These are phyloP conservation scores for Cygnus atratus DNA, from an alignment of 2,113 vertebrate genomes.

Conservation along the genomic window DNA sequence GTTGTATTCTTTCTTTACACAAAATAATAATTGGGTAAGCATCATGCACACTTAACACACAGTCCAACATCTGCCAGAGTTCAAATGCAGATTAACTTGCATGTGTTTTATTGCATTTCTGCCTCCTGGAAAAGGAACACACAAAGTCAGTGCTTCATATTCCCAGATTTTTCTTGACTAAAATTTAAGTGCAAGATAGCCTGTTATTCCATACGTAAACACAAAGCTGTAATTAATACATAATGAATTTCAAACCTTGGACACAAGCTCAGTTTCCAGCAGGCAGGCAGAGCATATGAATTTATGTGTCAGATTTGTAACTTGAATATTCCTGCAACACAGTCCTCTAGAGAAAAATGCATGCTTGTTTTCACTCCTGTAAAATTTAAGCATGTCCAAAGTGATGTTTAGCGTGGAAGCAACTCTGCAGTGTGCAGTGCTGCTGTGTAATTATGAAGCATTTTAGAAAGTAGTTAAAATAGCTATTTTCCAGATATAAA, in stretches of 20 bases:
- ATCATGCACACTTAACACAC: neutral
- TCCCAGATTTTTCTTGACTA: neutral
- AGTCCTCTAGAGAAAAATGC: neutral
- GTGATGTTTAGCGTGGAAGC: neutral
- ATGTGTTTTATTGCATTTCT: neutral
- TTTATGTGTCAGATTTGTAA: neutral
- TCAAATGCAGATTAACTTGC: neutral
- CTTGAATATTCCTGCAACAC: neutral
- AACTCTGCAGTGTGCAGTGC: neutral
- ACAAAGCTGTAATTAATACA: neutral
- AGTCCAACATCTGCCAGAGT: neutral
- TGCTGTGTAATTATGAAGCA: slow-evolving; percentile 10
- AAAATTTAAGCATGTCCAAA: neutral
- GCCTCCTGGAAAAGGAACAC: neutral
- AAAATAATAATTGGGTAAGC: neutral
- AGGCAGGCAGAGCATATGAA: neutral
- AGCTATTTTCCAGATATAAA: neutral
- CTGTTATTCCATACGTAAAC: neutral
- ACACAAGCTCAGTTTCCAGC: neutral
- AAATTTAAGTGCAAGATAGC: neutral
- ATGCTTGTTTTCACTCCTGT: neutral
- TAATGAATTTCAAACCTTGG: neutral
- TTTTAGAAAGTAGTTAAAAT: neutral
- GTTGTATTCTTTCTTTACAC: neutral
- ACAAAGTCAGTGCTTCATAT: neutral